Conservation (phyloP, 2,113 vertebrate genomes). For the Tiliqua scincoides region DNA sequence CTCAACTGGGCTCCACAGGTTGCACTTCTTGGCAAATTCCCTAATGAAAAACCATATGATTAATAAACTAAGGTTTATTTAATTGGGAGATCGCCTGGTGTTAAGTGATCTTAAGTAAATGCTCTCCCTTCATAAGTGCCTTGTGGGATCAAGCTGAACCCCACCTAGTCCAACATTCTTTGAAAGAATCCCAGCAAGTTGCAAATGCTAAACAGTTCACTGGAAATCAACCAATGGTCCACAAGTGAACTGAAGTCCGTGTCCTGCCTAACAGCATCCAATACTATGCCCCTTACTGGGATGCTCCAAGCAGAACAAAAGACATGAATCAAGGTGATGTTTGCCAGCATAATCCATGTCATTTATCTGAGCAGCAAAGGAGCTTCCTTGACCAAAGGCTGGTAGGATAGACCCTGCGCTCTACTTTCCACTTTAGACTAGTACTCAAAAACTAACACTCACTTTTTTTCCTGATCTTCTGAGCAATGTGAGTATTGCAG, state of each 20-base stretch:
- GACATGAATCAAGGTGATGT: not conserved
- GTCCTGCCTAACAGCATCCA: not conserved
- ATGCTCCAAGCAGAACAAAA: not conserved
- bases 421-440: not conserved
- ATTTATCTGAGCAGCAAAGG: not conserved
- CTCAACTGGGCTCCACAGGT: too few relatives aligned
- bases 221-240: not conserved
- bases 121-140: too few relatives aligned
- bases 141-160: not conserved
- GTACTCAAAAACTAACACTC: constrained; percentile 12
- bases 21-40: too few relatives aligned
- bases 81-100: not conserved
- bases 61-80: not conserved
- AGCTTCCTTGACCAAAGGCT: too few relatives aligned
- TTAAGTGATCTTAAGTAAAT: not conserved
- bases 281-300: not conserved
- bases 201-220: not conserved
- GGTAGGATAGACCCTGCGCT: too few relatives aligned
- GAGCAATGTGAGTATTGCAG: constrained; percentile 39
- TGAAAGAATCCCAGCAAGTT: not conserved
- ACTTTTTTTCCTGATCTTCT: constrained; percentile 78
- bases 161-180: not conserved
- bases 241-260: not conserved
- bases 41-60: not conserved
- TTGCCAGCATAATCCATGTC: not conserved